phyloP scores from a whole-genome alignment of 2,113 vertebrate species.

The Micronycteris hirsuta region DNA sequence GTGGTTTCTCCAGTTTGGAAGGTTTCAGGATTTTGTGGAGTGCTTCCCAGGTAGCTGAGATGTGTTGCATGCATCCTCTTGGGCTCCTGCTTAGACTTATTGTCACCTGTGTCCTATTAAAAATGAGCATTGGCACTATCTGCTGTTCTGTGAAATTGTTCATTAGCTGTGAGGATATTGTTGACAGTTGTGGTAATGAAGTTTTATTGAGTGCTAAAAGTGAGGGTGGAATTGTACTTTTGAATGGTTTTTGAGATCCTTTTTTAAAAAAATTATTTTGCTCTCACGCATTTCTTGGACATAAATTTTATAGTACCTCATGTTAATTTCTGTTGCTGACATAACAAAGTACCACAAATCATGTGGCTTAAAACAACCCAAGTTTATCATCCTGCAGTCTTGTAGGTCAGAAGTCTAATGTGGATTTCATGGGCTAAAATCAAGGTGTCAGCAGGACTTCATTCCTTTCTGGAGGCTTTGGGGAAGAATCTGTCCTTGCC shows the following conservation, averaged over 20 bases:
- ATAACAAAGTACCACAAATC: neutral
- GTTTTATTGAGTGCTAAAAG: slow-evolving; percentile 39
- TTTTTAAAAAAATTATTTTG: neutral
- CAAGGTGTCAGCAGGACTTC: neutral
- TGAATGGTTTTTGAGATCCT: neutral
- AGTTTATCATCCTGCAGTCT: neutral
- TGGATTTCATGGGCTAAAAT: neutral
- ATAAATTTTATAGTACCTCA: neutral
- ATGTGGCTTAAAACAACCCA: neutral
- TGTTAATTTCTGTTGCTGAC: slow-evolving; percentile 8
- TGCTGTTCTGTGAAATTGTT: slow-evolving; percentile 31
- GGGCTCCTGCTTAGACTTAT: neutral
- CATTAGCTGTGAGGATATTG: slow-evolving; percentile 7
- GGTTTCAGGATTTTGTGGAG: neutral
- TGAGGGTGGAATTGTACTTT: slow-evolving; percentile 27
- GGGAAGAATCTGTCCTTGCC: neutral
- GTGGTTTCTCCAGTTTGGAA: slow-evolving; percentile 1
- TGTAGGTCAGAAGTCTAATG: neutral
- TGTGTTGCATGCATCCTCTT: neutral
- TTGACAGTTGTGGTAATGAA: neutral
- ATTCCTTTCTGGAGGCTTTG: neutral
- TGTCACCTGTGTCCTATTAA: slow-evolving; percentile 13
- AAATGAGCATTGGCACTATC: slow-evolving; percentile 17
- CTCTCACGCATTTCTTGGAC: neutral
- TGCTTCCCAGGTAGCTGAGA: neutral